These are phyloP conservation scores for Hephaestus fuliginosus DNA, from an alignment of 2,797 vertebrate species.

Conservation along the genomic window DNA sequence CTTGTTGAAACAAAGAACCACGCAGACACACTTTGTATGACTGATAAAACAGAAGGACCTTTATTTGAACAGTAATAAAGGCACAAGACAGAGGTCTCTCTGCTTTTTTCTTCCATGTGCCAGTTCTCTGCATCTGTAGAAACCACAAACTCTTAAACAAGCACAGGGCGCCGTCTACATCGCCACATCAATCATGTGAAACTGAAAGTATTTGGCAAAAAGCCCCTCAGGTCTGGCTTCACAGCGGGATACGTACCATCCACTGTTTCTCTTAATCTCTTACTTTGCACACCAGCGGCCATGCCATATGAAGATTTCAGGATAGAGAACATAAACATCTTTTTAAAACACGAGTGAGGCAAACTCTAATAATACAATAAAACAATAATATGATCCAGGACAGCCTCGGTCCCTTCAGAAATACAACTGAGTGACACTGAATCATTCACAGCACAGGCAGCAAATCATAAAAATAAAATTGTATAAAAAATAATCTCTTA, in stretches of 20 bases:
- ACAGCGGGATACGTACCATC: slow-evolving; percentile 1
- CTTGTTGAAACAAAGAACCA: neutral
- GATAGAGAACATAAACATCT: slow-evolving; percentile 35
- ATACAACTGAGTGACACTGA: slow-evolving; percentile 8
- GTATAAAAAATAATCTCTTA: slow-evolving; percentile 71
- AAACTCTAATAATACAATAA: neutral
- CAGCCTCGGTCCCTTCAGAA: slow-evolving; percentile 12
- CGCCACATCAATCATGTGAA: slow-evolving; percentile 2
- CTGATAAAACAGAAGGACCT: slow-evolving; percentile 55
- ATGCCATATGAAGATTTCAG: slow-evolving; percentile 12
- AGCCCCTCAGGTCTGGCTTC: slow-evolving; percentile 19
- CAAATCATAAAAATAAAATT: slow-evolving; percentile 52
- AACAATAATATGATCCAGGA: slow-evolving; percentile 7
- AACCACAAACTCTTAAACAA: slow-evolving; percentile 17
- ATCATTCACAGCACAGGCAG: slow-evolving; percentile 47
- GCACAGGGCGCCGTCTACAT: slow-evolving; percentile 10
- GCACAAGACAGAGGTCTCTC: slow-evolving; percentile 60
- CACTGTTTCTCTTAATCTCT: slow-evolving; percentile 8
- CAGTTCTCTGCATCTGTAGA: slow-evolving; percentile 16
- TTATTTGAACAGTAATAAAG: slow-evolving; percentile 73
- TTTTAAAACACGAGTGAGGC: slow-evolving; percentile 14
- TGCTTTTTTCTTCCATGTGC: slow-evolving; percentile 25
- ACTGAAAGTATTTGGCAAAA: slow-evolving; percentile 26
- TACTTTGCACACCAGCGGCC: slow-evolving; percentile 5
- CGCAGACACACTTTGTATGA: slow-evolving; percentile 10